A percentile compares a stretch with the other conserved stretches of the same genome.
Conservation (phyloP, 1,140 invertebrate species). For the Tetramorium alpestre region DNA sequence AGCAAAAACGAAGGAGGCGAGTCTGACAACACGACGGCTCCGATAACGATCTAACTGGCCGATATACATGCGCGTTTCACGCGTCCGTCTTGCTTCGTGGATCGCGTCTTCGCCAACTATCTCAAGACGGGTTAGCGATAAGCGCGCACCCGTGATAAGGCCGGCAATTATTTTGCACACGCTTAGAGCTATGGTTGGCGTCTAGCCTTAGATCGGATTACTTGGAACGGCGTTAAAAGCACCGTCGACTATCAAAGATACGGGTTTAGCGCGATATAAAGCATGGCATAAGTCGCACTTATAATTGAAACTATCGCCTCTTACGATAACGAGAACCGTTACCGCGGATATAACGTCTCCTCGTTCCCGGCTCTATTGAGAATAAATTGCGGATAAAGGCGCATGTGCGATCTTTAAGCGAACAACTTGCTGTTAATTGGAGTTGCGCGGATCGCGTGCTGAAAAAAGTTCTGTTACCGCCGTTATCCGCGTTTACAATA, state of each 20-base stretch:
- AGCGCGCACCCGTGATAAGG: constrained; percentile 17
- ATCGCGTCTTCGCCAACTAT: not conserved
- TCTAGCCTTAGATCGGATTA: constrained; percentile 30
- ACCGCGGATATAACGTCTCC: not conserved
- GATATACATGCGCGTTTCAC: constrained; percentile 41
- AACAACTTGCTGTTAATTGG: constrained; percentile 6
- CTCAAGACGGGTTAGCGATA: constrained; percentile 19
- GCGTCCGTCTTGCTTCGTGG: constrained; percentile 39
- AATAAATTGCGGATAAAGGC: constrained; percentile 15
- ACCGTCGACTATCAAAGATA: constrained; percentile 32
- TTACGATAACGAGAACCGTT: constrained; percentile 47
- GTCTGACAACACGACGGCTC: constrained; percentile 23
- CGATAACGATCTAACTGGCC: constrained; percentile 44
- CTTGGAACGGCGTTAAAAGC: constrained; percentile 6
- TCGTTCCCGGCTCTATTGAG: not conserved
- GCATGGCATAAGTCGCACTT: constrained; percentile 8
- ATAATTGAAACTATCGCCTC: constrained; percentile 15
- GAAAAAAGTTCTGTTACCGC: not conserved
- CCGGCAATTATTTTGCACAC: constrained; percentile 41
- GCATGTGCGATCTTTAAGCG: not conserved
- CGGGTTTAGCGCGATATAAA: constrained; percentile 10
- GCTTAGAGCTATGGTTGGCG: not conserved
- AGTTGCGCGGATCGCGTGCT: not conserved
- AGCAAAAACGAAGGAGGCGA: constrained; percentile 33
- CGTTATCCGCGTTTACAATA: not conserved